Evolutionary conservation across 2,113 vertebrate species (phyloP).

Genomic region (Tupaia chinensis): DNA sequence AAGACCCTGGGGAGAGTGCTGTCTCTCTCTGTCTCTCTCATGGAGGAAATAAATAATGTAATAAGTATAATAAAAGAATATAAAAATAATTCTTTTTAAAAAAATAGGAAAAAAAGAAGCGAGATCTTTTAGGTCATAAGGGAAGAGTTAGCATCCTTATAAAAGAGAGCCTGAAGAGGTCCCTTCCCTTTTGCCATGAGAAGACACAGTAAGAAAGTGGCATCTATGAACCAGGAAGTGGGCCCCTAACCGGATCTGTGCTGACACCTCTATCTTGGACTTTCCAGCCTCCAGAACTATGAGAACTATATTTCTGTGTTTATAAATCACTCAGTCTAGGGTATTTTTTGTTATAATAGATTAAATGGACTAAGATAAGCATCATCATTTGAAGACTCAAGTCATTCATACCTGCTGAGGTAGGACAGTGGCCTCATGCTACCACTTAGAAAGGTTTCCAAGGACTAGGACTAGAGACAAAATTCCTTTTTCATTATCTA

Average conservation of each 20-base stretch:
- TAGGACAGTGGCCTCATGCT: neutral
- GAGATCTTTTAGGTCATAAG: neutral
- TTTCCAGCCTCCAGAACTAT: neutral
- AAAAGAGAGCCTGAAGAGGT: neutral
- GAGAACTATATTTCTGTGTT: neutral
- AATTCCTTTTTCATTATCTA: constrained; percentile 16
- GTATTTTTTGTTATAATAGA: neutral
- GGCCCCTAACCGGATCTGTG: neutral
- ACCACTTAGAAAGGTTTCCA: constrained; percentile 16
- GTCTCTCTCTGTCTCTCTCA: too few species aligned
- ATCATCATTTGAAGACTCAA: neutral
- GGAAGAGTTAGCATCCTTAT: neutral
- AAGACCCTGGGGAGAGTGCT: too few species aligned
- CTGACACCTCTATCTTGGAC: neutral
- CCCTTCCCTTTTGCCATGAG: neutral
- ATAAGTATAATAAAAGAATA: too few species aligned
- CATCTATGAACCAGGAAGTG: neutral
- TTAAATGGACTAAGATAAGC: neutral
- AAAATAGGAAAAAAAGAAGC: neutral
- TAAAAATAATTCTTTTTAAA: too few species aligned
- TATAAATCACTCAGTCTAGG: neutral
- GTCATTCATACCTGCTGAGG: neutral
- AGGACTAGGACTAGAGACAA: neutral
- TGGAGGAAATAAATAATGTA: too few species aligned
- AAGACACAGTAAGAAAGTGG: neutral